Base-by-base conservation (phyloP, 2,797 vertebrate species). In the Spinibarbus caldwelli region DNA sequence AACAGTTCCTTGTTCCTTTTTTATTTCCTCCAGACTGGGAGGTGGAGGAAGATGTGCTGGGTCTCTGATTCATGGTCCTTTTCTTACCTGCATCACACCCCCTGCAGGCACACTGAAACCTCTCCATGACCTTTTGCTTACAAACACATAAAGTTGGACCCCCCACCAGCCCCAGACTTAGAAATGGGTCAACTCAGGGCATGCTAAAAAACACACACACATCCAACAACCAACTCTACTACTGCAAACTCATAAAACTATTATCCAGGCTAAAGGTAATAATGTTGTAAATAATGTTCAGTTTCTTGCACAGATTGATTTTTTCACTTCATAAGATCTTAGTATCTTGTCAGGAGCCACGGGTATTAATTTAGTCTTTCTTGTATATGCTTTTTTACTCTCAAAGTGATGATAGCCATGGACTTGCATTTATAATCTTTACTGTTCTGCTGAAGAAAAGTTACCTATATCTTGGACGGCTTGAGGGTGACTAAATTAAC, bases 131-230 rank as follows among this genome's bases (percentile, higher is more conserved):
- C 87, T 64, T 86, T 86, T 68, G 29, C 49, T 29, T 64, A 64
- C 81, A 84, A 14, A 73, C 75, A 80, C n/a, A 54, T 75, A 67
- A 5, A 90, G 83, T 83, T 94, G 81, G 89, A 90, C 91, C 91
- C 91, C 91, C 92, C 81, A 88, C 90, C 82, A 87, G 88, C 82
- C 34, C 80, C 86, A 92, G 90, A 92, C 91, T 87, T 88, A 88
- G 89, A 91, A 87, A 91, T 86, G 87, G 85, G 86, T 88, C 76
- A 89, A 88, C 78, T 85, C 87, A 68, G 64, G n/a, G 15, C 81
- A 71, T 59, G 59, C 59, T 82, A 29, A 68, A 52, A 34, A 14
- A 68, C 49, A 71, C 62, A 86, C 49, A 68, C 59, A 85, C 23
- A 36, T n/a, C 26, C 77, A 75, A 77, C 52, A 62, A 10, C 54